A percentile compares a stretch with the other conserved stretches of the same genome.
These are phyloP conservation scores for Chloropsis cyanopogon DNA, from an alignment of 2,113 vertebrate species.

Conservation along the genomic window DNA sequence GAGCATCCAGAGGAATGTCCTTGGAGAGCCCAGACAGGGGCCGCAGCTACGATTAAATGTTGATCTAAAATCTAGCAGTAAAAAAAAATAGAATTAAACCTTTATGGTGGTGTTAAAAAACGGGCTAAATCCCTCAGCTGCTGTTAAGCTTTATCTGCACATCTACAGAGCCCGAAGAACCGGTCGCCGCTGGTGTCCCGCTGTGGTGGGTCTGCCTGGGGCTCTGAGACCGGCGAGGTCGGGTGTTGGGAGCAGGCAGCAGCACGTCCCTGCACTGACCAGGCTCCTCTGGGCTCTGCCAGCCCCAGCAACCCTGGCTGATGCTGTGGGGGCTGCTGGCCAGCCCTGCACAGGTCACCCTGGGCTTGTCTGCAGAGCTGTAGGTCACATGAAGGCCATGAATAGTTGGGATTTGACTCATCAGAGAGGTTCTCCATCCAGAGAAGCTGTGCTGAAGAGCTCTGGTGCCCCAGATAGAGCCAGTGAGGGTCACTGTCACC, in stretches of 20 bases:
- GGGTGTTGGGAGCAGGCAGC: background rate
- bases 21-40: background rate
- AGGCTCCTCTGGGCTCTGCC: background rate
- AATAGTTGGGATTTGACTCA: background rate
- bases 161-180: background rate
- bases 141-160: background rate
- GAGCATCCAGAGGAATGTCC: background rate
- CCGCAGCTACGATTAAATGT: background rate
- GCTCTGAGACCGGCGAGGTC: fast-evolving
- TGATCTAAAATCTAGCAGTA: slow-evolving; percentile 14
- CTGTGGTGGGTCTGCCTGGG: background rate
- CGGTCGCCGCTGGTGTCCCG: fast-evolving
- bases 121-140: background rate
- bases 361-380: background rate
- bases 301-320: background rate
- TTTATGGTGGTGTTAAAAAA: background rate
- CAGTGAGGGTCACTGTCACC: background rate
- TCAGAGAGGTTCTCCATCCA: background rate
- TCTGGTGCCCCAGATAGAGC: background rate
- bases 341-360: background rate
- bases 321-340: background rate
- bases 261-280: background rate
- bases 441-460: background rate
- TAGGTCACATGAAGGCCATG: background rate
- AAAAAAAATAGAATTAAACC: slow-evolving; percentile 24